These are phyloP conservation scores for Poeciliopsis gracilis DNA, from an alignment of 2,797 vertebrate genomes.

Conservation along the genomic window DNA sequence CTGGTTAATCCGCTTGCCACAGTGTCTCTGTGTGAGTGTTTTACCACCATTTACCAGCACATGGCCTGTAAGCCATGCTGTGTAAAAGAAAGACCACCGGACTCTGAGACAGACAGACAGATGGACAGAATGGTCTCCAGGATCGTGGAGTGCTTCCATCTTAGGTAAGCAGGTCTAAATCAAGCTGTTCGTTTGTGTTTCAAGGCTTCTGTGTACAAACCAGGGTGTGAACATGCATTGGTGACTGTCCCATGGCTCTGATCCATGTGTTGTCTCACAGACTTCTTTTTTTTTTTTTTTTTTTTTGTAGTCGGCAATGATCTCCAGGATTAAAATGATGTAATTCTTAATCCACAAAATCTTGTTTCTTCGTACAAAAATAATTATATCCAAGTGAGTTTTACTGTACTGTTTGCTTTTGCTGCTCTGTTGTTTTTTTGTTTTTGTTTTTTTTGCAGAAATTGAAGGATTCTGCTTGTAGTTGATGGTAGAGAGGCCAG, in stretches of 20 bases:
- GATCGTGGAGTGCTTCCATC: slow-evolving; percentile 52
- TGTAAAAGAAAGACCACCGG: not conserved
- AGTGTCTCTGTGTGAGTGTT: slow-evolving; percentile 20
- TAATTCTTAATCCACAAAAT: not conserved
- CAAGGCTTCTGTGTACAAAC: not conserved
- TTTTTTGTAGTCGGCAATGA: not conserved
- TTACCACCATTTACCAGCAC: slow-evolving; percentile 31
- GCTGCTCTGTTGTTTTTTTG: not conserved
- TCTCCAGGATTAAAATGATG: not conserved
- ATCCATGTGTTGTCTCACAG: not conserved
- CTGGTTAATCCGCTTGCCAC: slow-evolving; percentile 61
- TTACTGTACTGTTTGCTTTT: not conserved
- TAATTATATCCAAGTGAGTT: not conserved
- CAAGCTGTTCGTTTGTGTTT: not conserved
- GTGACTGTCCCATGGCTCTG: not conserved
- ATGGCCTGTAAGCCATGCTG: slow-evolving; percentile 26
- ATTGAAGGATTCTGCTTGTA: not conserved
- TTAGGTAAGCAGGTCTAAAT: slow-evolving; percentile 50
- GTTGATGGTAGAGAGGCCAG: not conserved
- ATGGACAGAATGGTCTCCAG: slow-evolving; percentile 57
- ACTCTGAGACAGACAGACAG: slow-evolving; percentile 5
- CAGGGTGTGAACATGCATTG: not conserved
- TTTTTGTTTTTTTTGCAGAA: not conserved
- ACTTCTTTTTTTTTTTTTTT: not conserved
- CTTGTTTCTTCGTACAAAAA: not conserved